Conservation (phyloP, 2,797 vertebrate species). For the Ambastaia sidthimunki region DNA sequence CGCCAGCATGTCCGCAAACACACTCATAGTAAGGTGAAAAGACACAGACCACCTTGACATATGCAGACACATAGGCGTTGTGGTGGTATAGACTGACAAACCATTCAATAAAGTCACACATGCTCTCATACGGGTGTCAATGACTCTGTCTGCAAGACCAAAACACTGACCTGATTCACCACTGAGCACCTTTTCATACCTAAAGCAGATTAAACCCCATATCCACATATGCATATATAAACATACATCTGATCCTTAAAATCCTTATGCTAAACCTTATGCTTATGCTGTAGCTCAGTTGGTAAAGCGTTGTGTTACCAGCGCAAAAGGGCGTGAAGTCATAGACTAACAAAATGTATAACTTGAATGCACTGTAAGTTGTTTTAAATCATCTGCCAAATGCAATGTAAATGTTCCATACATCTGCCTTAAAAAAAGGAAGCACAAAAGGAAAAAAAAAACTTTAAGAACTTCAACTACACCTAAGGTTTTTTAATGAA, state of each 20-base stretch:
- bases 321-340: no score
- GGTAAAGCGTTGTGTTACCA: no score
- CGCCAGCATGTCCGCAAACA: slow-evolving; percentile 66
- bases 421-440: no score
- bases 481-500: not conserved
- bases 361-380: no score
- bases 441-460: not conserved
- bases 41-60: slow-evolving; percentile 32
- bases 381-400: no score
- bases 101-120: slow-evolving; percentile 41
- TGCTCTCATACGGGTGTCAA: slow-evolving; percentile 21
- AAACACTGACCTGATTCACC: slow-evolving; percentile 46
- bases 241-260: slow-evolving; percentile 19
- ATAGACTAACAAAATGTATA: no score
- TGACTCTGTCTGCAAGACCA: slow-evolving; percentile 21
- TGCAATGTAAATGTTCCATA: no score
- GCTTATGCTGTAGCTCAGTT: no score
- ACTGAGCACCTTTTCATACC: slow-evolving; percentile 9
- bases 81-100: slow-evolving; percentile 37
- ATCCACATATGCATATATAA: slow-evolving; percentile 10
- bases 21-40: slow-evolving; percentile 40
- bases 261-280: slow-evolving; percentile 10
- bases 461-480: not conserved
- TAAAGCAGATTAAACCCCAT: slow-evolving; percentile 8
- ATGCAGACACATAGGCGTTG: slow-evolving; percentile 16